phyloP scores from a whole-genome alignment of 2,113 vertebrate genomes.

The Regulus satrapa region DNA sequence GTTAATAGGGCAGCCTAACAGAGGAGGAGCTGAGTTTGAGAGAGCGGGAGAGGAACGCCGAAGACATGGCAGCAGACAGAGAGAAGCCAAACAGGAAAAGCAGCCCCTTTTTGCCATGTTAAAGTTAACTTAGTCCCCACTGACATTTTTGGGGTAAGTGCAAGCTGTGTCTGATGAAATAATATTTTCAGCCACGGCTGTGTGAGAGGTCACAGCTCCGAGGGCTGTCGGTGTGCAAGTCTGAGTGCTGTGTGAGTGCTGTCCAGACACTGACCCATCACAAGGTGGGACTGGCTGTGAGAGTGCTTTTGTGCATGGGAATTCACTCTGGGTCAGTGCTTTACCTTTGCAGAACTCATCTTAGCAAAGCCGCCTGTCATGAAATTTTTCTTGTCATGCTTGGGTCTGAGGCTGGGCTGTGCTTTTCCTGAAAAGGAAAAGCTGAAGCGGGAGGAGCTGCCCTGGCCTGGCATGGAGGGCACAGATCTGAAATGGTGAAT shows the following conservation, averaged over 20 bases:
- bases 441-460: neutral
- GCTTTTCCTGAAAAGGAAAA: neutral
- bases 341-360: neutral
- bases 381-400: neutral
- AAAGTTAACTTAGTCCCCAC: neutral
- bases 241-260: neutral
- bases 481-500: neutral
- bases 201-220: neutral
- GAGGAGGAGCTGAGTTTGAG: slow-evolving; percentile 49
- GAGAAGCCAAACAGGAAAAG: neutral
- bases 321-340: neutral
- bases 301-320: neutral
- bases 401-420: neutral
- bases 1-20: slow-evolving; percentile 27
- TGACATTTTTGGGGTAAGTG: neutral
- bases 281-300: neutral
- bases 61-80: neutral
- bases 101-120: neutral
- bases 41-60: neutral
- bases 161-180: neutral
- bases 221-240: neutral
- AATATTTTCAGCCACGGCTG: neutral
- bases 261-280: neutral
- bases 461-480: neutral
- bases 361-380: neutral